These are phyloP conservation scores for Ommatoiulus sabulosus DNA, from an alignment of 2,888 invertebrate species.

Conservation along the genomic window DNA sequence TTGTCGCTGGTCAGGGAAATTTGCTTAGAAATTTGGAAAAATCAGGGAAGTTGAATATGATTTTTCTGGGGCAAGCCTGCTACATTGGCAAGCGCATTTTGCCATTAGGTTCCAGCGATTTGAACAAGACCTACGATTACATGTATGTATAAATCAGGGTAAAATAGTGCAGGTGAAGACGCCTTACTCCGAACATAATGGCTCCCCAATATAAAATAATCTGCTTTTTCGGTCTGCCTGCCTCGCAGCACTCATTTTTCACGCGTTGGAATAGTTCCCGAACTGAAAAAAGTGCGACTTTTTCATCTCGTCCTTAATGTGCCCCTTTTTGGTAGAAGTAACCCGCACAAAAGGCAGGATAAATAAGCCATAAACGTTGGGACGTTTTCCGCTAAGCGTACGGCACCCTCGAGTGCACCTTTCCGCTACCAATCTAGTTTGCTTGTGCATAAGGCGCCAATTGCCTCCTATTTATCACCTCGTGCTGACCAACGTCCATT, in stretches of 20 bases:
- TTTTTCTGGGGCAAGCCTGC: no score
- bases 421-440: background rate
- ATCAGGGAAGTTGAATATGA: no score
- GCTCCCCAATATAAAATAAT: background rate
- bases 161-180: background rate
- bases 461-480: slow-evolving; percentile 14
- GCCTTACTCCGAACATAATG: background rate
- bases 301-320: background rate
- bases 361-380: background rate
- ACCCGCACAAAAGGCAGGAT: background rate
- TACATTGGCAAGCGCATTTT: background rate
- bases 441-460: background rate
- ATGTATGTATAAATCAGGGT: slow-evolving; percentile 2
- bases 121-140: background rate
- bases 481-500: background rate
- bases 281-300: background rate
- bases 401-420: background rate
- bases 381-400: background rate
- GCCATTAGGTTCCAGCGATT: background rate
- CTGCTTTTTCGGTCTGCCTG: background rate
- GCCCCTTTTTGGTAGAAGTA: background rate
- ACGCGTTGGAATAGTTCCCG: background rate
- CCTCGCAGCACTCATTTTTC: background rate
- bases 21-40: no score
- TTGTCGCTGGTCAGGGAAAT: no score